Evolutionary conservation across 1,140 invertebrate genomes (phyloP), one percentile per base, ranked within the genome.

Genomic region (Phocides pigmalion): DNA sequence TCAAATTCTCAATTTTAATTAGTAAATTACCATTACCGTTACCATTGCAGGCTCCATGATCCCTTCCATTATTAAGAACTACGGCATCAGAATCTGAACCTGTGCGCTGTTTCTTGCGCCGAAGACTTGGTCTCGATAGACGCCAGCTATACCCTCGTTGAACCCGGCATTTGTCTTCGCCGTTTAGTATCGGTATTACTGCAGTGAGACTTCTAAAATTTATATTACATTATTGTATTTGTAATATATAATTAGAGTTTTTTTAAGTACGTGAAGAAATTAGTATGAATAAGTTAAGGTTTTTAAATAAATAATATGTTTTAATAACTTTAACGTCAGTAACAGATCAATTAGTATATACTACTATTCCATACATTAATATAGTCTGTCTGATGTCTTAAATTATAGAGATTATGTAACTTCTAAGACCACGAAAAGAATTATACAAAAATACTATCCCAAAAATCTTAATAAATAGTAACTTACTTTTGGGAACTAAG

Each of bases 1-100:
- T n/a, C n/a, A n/a, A n/a, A n/a, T n/a, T n/a, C n/a, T n/a, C n/a
- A n/a, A n/a, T 39, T 14, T 41, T 14, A 17, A 5, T 6, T 44
- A 35, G 41, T 19, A 46, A 46, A 46, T 32, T 58, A 44, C 5
- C 54, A 42, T 41, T 59, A 69, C 71, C 20, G 9, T 82, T 83
- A 92, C 91, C 96, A 79, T 97, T 97, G 81, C 95, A 96, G 66
- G 95, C 93, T 4, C 92, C 92, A 74, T 95, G 94, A 76, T 95
- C 95, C 22, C 93, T 86, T 28, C 93, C 94, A 76, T 95, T 95
- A 72, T 96, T 96, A 3, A 95, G 84, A 28, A 95, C 84, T 37
- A 94, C 85, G 3, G 92, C 92, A 67, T 93, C 93, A 8, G 93
- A 93, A 70, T 93, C 93, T 0, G 93, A 94, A 3, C 92, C 92